Evolutionary conservation across 2,888 invertebrate species (phyloP).

Genomic region (Bhutanitis thaidina): DNA sequence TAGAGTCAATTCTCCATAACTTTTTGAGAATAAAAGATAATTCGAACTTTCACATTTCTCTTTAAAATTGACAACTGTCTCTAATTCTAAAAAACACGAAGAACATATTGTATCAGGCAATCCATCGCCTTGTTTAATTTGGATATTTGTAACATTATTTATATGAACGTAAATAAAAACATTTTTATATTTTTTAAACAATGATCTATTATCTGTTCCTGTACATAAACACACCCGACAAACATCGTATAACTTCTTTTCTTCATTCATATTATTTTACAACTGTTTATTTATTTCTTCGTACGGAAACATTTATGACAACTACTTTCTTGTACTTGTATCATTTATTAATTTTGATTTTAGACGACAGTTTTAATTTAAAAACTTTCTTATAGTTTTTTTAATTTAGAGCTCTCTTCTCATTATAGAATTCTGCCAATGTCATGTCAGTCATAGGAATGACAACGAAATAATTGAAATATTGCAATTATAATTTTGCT

Average conservation of each 20-base stretch:
- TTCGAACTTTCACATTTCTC: constrained; percentile 54
- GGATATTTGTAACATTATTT: constrained; percentile 46
- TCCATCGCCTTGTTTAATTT: constrained; percentile 49
- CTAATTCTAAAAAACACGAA: constrained; percentile 50
- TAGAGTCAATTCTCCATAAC: constrained; percentile 28
- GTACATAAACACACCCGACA: constrained; percentile 56
- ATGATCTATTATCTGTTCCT: constrained; percentile 39
- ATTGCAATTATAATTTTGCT: too few species aligned
- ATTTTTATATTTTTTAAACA: constrained; percentile 51
- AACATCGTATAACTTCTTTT: constrained; percentile 31
- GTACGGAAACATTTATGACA: too few species aligned
- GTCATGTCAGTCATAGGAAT: too few species aligned
- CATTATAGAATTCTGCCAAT: too few species aligned
- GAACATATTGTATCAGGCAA: constrained; percentile 58
- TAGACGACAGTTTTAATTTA: too few species aligned
- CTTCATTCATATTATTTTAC: constrained; percentile 27
- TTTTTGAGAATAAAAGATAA: constrained; percentile 29
- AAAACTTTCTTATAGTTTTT: too few species aligned
- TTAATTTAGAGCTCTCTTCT: too few species aligned
- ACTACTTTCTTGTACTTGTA: too few species aligned
- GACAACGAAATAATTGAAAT: too few species aligned
- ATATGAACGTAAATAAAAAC: constrained; percentile 48
- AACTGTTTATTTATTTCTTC: neutral
- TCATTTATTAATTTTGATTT: too few species aligned
- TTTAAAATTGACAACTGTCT: constrained; percentile 52